A percentile compares a stretch with the other conserved stretches of the same genome.
Conservation (phyloP, 1,140 invertebrate genomes). For the Bombus confusus region DNA sequence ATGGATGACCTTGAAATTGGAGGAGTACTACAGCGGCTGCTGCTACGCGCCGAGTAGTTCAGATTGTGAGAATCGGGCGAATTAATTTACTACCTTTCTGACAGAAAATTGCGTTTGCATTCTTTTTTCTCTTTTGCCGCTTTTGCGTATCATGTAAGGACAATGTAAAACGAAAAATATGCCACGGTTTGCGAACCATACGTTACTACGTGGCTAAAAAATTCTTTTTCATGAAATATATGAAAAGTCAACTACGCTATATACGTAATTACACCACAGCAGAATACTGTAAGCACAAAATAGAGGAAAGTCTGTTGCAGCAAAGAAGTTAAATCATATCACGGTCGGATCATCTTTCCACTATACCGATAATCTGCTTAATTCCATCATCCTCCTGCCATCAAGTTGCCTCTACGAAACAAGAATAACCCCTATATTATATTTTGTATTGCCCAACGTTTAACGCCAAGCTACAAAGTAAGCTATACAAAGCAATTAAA, state of each 20-base stretch:
- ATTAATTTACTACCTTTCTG: background rate
- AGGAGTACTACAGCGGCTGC: background rate
- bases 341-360: background rate
- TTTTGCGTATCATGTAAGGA: no score
- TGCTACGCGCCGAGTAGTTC: background rate
- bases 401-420: background rate
- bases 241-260: background rate
- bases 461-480: background rate
- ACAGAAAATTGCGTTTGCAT: background rate
- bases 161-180: no score
- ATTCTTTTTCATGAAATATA: background rate
- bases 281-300: background rate
- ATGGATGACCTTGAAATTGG: constrained; percentile 44
- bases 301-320: background rate
- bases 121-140: background rate
- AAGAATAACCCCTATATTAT: constrained; percentile 6
- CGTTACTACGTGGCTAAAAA: no score
- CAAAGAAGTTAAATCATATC: background rate
- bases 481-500: constrained; percentile 8
- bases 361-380: background rate
- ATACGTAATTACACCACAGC: background rate
- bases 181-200: no score
- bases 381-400: background rate
- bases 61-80: background rate
- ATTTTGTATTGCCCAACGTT: background rate